Percentiles rank a stretch among this genome's conserved stretches.
These are phyloP conservation scores for Tetheella fluctuosa DNA, from an alignment of 2,888 invertebrate genomes.

Conservation along the genomic window DNA sequence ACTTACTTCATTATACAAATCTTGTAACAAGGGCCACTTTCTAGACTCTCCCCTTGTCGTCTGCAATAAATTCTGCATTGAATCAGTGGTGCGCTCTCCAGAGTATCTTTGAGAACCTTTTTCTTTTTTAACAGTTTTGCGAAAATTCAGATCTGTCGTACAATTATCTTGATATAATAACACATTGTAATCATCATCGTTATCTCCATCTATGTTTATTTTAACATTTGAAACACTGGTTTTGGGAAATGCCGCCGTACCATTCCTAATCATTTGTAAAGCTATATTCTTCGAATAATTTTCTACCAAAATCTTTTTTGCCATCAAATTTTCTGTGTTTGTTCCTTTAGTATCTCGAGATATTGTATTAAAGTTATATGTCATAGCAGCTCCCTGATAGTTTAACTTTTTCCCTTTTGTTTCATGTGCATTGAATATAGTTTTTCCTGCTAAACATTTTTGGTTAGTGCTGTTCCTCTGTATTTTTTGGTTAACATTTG, in stretches of 20 bases:
- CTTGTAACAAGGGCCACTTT: background rate
- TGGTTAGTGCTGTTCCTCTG: background rate
- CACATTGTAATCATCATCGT: constrained; percentile 59
- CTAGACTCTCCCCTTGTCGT: constrained; percentile 19
- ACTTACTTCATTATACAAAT: background rate
- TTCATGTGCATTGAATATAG: constrained; percentile 18
- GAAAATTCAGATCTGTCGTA: constrained; percentile 52
- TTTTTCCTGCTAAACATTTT: constrained; percentile 16
- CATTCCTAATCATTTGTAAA: constrained; percentile 35
- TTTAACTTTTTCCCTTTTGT: constrained; percentile 25
- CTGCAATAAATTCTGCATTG: constrained; percentile 39
- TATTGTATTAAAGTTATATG: constrained; percentile 18
- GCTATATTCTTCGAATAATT: constrained; percentile 51
- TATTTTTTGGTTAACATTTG: background rate
- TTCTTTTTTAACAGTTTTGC: constrained; percentile 48
- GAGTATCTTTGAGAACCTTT: constrained; percentile 22
- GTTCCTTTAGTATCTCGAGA: constrained; percentile 32
- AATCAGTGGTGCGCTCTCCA: constrained; percentile 18
- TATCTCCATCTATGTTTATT: constrained; percentile 62
- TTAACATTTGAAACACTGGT: constrained; percentile 54
- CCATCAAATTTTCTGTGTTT: constrained; percentile 46
- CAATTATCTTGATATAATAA: constrained; percentile 48
- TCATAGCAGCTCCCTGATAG: constrained; percentile 14
- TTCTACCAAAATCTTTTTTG: constrained; percentile 61
- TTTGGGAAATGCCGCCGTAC: constrained; percentile 31